Percentiles rank a stretch among this genome's conserved stretches.
Evolutionary conservation across 2,888 invertebrate species (phyloP).

Genomic region (Priapulus caudatus): DNA sequence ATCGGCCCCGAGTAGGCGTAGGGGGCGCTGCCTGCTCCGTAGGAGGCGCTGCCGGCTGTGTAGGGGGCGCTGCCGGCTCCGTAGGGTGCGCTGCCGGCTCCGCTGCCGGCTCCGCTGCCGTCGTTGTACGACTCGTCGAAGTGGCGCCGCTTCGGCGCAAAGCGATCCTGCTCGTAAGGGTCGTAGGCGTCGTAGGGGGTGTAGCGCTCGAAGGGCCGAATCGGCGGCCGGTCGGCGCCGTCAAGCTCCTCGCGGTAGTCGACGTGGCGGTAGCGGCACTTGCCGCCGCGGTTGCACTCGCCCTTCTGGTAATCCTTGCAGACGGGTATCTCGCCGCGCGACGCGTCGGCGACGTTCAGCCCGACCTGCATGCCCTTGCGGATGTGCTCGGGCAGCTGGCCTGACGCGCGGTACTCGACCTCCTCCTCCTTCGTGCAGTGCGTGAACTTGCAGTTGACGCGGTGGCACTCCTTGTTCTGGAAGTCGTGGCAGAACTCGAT

Average conservation of each 20-base stretch:
- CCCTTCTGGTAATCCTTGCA: conserved; percentile 52
- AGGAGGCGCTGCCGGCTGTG: conserved; percentile 14
- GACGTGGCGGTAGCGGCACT: conserved; percentile 44
- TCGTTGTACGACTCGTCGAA: conserved; percentile 5
- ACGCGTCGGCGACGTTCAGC: conserved; percentile 7
- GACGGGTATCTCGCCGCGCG: conserved; percentile 38
- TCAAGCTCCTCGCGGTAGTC: conserved; percentile 15
- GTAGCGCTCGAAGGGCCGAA: conserved; percentile 18
- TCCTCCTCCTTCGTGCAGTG: conserved; percentile 64
- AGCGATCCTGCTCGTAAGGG: conserved; percentile 5
- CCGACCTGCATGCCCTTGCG: conserved; percentile 34
- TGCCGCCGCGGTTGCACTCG: conserved; percentile 45
- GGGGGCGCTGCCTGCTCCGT: conserved; percentile 14
- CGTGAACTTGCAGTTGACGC: conserved; percentile 53
- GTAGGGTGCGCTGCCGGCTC: conserved; percentile 22
- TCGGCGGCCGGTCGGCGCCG: conserved; percentile 15
- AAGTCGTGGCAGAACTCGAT: conserved; percentile 47
- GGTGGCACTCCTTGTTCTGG: conserved; percentile 61
- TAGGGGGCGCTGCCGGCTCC: conserved; percentile 15
- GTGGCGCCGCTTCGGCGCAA: conserved; percentile 12
- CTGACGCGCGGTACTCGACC: conserved; percentile 54
- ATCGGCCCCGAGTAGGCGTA: conserved; percentile 12
- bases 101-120: conserved; percentile 18
- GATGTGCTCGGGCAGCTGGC: conserved; percentile 53
- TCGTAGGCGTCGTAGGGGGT: conserved; percentile 20